Conservation (phyloP, 2,888 invertebrate genomes). For the Agrilus biguttatus region DNA sequence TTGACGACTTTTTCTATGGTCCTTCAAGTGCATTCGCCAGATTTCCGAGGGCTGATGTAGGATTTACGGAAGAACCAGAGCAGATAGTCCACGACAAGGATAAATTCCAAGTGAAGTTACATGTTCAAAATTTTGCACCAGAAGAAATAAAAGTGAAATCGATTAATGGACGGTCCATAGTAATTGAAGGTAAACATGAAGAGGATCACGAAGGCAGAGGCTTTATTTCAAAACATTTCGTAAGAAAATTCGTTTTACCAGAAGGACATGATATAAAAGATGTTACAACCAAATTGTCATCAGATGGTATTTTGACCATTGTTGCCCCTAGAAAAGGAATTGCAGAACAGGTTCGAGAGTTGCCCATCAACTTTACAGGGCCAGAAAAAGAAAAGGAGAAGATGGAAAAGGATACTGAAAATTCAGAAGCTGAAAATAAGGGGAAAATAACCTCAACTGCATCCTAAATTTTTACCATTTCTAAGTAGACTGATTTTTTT, state of each 20-base stretch:
- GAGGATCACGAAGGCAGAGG: constrained; percentile 8
- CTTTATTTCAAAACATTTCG: constrained; percentile 60
- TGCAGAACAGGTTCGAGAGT: constrained; percentile 26
- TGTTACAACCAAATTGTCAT: constrained; percentile 59
- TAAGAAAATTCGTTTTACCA: constrained; percentile 60
- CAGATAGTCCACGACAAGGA: constrained; percentile 47
- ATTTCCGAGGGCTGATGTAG: constrained; percentile 7
- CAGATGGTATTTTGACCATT: constrained; percentile 59
- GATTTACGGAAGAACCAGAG: constrained; percentile 19
- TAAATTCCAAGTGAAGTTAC: constrained; percentile 32
- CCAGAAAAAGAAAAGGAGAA: constrained; percentile 7
- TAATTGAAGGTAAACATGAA: constrained; percentile 12
- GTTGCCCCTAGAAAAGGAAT: constrained; percentile 41
- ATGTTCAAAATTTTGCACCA: constrained; percentile 9
- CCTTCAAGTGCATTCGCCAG: neutral
- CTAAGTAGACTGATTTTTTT: too few relatives aligned
- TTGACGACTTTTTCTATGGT: constrained; percentile 13
- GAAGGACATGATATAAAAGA: constrained; percentile 59
- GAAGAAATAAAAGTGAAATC: constrained; percentile 12
- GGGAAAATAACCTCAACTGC: too few relatives aligned
- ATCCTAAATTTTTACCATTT: too few relatives aligned
- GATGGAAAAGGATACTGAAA: neutral
- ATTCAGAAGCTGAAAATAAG: neutral
- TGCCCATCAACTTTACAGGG: constrained; percentile 31
- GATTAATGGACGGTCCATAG: constrained; percentile 7